Base-by-base conservation (phyloP, 2,113 vertebrate species). In the Sturnus vulgaris region DNA sequence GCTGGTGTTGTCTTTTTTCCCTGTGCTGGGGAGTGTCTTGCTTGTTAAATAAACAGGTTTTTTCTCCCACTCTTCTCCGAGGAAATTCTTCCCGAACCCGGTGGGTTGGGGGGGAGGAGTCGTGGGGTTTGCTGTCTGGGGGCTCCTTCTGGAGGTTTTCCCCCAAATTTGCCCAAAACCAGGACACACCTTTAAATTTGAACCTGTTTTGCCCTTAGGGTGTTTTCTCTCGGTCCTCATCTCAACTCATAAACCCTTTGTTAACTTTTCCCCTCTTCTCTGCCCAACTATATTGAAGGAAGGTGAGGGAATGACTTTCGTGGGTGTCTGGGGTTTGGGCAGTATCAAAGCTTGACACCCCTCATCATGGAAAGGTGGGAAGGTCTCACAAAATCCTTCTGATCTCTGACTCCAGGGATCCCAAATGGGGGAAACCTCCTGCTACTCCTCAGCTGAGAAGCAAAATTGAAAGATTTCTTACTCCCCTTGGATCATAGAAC, bases 261-360 rank as follows among this genome's bases (percentile, higher is more conserved):
- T 25, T 49, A 19, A 19, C 46, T 28, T 40, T 59, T 73, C 46
- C 27, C n/a, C 9, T 47, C n/a, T 60, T 13, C 27, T 60, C n/a
- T 60, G 42, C 5, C 19, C 55, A 59, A 4, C 33, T 37, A 3
- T 23, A 59, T 17, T 3, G 7, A 49, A 60, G 28, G 21, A 31
- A 60, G 28, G 44, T 60, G 12, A 73, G 71, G 0, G 2, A 57
- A 35, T n/a, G 7, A 12, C 53, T 46, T 73, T 20, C 0, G 0
- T 59, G 19, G 10, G 18, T 57, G 19, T 37, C 19, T 46, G 10
- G 6, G 1, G 2, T 57, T 46, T 30, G 71, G 42, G 11, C 25
- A 17, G 25, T 30, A 12, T 59, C 33, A 35, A 57, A 57, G 11
- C 33, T 23, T 35, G 14, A 47, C 33, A 59, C 3, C n/a, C 19